Base-by-base conservation (phyloP, 2,888 invertebrate species). In the Strigamia transsilvanica region DNA sequence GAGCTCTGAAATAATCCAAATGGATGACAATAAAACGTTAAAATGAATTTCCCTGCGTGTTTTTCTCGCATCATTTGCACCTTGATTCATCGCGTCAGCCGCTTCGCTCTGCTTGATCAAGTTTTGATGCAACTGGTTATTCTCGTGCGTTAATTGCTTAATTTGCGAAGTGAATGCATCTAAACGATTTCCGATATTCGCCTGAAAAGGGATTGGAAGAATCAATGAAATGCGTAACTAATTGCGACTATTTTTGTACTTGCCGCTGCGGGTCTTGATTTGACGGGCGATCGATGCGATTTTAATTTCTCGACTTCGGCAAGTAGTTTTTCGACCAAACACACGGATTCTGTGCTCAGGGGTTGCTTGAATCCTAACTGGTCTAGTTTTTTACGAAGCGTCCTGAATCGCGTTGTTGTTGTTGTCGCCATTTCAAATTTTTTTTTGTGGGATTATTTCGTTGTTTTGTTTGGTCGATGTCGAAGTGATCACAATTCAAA, bases 361-460 rank as follows among this genome's bases (percentile, higher is more conserved):
- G 91, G 89, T 86, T 95, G 93, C 77, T 91, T 91, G 87, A 96
- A 97, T 0, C 97, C 97, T 84, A 96, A 90, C 83, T 92, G 92
- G 88, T 96, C 93, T 56, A 97, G 90, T 86, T 94, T 93, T 84
- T 92, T 91, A 81, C 95, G 91, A 80, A 92, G 89, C 87, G 90
- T 90, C 83, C 87, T 85, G 83, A 88, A 89, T 83, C 87, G 18
- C 3, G 27, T 3, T 27, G 27, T 27, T 27, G 27, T 27, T 27
- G 27, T 27, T 27, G 80, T 9, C 51, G 80, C 51, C 80, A 80
- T 80, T 23, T n/a, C 21, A 2, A 6, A 3, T 27, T 27, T 27
- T 27, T n/a, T 27, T 1, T 2, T 3, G 2, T 27, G 2, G 1
- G 3, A 27, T 27, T 27, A 27, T 27, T 27, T 27, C 27, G 27